Base-by-base conservation (phyloP, 2,797 vertebrate species). In the Chloroceryle inda region DNA sequence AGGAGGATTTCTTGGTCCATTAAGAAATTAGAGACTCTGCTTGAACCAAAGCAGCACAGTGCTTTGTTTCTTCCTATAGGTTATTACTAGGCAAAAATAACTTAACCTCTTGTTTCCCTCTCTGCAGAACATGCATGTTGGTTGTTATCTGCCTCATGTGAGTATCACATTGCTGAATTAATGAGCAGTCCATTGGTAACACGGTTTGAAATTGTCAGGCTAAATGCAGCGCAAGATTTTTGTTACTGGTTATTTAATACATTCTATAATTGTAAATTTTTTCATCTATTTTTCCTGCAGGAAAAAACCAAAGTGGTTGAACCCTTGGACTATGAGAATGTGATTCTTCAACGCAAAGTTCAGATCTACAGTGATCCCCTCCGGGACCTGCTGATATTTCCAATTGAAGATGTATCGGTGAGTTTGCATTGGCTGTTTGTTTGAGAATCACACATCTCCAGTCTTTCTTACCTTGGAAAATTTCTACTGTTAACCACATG, bases 321-420 rank as follows among this genome's bases (percentile, higher is more conserved):
- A 88, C 99, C 99, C 0, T 97, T 99, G 92, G 99, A 99, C 97
- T 99, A 99, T 66, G 99, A 99, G 96, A 98, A 98, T 2, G 99
- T 99, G 96, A 98, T 99, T 86, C 98, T 99, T 61, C 99, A 99
- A 94, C 98, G 99, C 89, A 99, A 98, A 96, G 98, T 99, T 55
- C 99, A 99, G 98, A 99, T 99, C 97, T 99, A 99, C 98, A 99
- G 99, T 9, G 99, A 99, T 97, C 99, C 99, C 14, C 98, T 99
- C 94, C 97, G 99, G 96, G 99, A 99, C 96, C 97, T 99, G 97
- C 98, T 99, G 93, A 98, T 99, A 97, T 99, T 99, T 97, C 99
- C 99, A 0, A 98, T 99, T 2, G 99, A 99, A 50, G 99, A 99
- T 93, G 98, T 99, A 88, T 99, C 99, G 87, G 99, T 99, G 97